Conservation (phyloP, 2,797 vertebrate species). For the Alosa sapidissima region DNA sequence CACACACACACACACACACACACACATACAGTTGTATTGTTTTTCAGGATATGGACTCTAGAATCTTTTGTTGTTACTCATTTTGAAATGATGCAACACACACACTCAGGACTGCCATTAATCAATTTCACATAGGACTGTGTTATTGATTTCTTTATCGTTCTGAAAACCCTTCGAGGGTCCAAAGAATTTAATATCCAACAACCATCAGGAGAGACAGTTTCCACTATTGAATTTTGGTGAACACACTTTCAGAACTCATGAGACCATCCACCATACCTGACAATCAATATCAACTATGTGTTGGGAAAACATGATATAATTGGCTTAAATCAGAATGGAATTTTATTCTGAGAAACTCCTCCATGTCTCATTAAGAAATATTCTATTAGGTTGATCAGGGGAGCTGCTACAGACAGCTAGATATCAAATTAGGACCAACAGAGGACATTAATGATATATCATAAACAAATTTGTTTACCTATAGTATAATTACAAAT, state of each 20-base stretch:
- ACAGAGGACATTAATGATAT: neutral
- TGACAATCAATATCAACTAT: neutral
- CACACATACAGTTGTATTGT: neutral
- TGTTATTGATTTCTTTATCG: neutral
- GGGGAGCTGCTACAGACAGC: neutral
- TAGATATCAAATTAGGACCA: neutral
- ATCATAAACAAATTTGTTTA: neutral
- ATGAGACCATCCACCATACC: neutral
- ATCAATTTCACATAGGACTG: conserved; percentile 5
- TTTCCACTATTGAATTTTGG: neutral
- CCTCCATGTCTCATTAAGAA: neutral
- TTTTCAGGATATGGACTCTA: too few species aligned
- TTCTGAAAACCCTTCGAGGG: neutral
- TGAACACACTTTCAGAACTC: conserved; percentile 14
- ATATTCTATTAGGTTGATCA: neutral
- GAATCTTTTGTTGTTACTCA: neutral
- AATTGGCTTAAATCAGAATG: neutral
- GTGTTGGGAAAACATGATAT: neutral
- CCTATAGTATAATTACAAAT: neutral
- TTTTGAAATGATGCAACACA: neutral
- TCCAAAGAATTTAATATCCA: neutral
- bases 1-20: neutral
- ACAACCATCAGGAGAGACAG: neutral
- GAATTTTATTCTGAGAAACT: neutral
- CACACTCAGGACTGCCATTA: neutral